Conservation (phyloP, 2,888 invertebrate genomes). For the Parthenolecanium corni region DNA sequence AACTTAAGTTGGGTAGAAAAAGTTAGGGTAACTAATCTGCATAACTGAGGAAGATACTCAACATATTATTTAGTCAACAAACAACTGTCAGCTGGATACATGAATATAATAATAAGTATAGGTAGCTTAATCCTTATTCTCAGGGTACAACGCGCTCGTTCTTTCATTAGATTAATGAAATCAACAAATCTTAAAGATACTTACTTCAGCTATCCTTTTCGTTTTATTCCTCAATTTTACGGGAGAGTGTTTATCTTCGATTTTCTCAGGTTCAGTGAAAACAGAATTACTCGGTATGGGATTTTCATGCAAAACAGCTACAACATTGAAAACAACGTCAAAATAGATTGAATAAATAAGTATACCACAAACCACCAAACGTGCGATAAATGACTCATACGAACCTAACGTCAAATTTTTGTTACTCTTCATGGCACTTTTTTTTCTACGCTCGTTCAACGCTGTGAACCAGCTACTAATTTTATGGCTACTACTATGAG, state of each 20-base stretch:
- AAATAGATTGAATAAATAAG: background rate
- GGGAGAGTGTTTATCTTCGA: conserved; percentile 3
- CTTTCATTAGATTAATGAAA: no score
- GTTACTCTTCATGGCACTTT: conserved; percentile 36
- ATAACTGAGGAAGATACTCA: no score
- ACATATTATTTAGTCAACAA: no score
- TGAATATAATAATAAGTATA: no score
- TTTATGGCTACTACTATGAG: conserved; percentile 38
- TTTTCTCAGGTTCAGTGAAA: background rate
- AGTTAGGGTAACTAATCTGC: no score
- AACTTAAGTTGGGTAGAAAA: no score
- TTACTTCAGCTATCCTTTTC: conserved; percentile 26
- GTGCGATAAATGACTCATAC: conserved; percentile 13
- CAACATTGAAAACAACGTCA: background rate
- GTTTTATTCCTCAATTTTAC: conserved; percentile 28
- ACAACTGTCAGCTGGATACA: no score
- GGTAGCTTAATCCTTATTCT: no score
- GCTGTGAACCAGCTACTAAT: conserved; percentile 40
- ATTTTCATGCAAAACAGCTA: conserved; percentile 25
- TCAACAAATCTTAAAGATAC: no score
- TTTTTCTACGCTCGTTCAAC: conserved; percentile 38
- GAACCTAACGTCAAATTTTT: conserved; percentile 38
- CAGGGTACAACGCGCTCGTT: no score
- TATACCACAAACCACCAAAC: background rate
- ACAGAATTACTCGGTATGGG: conserved; percentile 11